phyloP scores from a whole-genome alignment of 2,797 vertebrate genomes.

The Hippopotamyrus pictus region DNA sequence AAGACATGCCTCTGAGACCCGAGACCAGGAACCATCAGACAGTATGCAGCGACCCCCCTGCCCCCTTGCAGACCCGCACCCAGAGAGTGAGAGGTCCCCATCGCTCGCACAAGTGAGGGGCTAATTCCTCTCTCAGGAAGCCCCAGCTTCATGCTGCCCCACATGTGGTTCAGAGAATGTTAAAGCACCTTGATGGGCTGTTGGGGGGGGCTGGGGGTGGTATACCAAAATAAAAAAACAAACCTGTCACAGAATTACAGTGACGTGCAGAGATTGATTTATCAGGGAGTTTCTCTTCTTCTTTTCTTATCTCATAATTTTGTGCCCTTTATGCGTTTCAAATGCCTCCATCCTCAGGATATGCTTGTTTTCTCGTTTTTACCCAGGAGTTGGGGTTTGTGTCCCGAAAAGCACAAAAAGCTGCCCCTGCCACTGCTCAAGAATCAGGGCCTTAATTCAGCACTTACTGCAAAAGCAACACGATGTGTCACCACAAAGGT shows the following conservation, averaged over 20 bases:
- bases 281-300: not conserved
- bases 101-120: not conserved
- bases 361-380: not conserved
- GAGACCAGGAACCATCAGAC: not conserved
- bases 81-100: not conserved
- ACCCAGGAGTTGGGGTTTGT: not conserved
- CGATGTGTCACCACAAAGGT: not conserved
- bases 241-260: not conserved
- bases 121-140: not conserved
- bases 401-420: not conserved
- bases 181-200: not conserved
- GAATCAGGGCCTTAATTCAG: not conserved
- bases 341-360: not conserved
- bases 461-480: not conserved
- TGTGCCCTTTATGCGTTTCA: not conserved
- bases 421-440: not conserved
- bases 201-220: not conserved
- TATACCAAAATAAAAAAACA: not conserved
- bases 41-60: not conserved
- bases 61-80: not conserved
- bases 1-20: not conserved
- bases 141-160: not conserved
- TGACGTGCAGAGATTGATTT: not conserved
- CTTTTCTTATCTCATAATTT: not conserved
- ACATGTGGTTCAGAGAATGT: not conserved